These are phyloP conservation scores for Anagrus nilaparvatae DNA, from an alignment of 1,140 invertebrate species.

Conservation along the genomic window DNA sequence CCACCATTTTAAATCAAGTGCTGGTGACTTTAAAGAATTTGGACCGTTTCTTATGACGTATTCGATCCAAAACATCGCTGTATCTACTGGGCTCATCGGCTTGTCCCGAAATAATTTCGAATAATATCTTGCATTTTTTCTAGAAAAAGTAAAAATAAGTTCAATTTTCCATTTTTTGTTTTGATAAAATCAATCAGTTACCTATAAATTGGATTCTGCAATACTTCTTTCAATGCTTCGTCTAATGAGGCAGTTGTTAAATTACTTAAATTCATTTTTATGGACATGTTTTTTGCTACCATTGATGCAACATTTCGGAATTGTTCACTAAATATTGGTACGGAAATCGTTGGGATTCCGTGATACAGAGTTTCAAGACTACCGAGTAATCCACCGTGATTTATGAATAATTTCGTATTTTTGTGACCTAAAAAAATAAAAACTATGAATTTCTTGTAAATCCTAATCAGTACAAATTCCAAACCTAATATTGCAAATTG, in stretches of 20 bases:
- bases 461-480: not conserved
- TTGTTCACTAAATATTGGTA: constrained; percentile 28
- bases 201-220: constrained; percentile 15
- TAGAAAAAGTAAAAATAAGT: constrained; percentile 7
- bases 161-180: not conserved
- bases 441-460: not conserved
- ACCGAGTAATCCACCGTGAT: constrained; percentile 39
- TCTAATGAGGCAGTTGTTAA: constrained; percentile 14
- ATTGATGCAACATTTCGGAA: constrained; percentile 9
- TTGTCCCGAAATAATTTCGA: constrained; percentile 31
- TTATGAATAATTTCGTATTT: constrained; percentile 33
- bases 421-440: constrained; percentile 24
- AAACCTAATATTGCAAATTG: not conserved
- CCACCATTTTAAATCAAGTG: constrained; percentile 22
- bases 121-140: constrained; percentile 11
- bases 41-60: constrained; percentile 41
- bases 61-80: constrained; percentile 46
- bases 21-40: constrained; percentile 19
- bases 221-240: constrained; percentile 13
- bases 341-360: constrained; percentile 34
- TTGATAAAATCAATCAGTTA: not conserved
- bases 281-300: constrained; percentile 10
- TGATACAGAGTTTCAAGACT: constrained; percentile 34
- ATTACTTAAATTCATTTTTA: constrained; percentile 11
- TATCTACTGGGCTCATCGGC: constrained; percentile 40